Evolutionary conservation across 2,888 invertebrate genomes (phyloP).

Genomic region (Lycia hirtaria): DNA sequence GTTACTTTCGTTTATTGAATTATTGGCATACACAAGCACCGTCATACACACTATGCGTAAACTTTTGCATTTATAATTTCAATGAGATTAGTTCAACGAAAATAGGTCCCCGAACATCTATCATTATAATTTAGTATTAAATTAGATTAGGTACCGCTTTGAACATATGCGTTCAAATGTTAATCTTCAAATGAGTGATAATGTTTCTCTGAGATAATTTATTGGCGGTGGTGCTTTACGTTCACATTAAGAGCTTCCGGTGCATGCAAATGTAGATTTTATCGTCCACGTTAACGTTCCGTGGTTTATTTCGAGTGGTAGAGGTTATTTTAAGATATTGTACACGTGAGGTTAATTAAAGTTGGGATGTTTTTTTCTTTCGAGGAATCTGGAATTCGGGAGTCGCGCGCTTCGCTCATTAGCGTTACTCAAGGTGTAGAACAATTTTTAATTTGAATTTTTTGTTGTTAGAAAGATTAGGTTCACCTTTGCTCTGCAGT

Average conservation of each 20-base stretch:
- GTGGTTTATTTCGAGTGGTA: background rate
- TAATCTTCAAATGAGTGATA: constrained; percentile 51
- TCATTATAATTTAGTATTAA: constrained; percentile 47
- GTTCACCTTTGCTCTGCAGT: no score
- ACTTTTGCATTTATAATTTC: no score
- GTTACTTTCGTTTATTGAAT: no score
- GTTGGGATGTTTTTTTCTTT: background rate
- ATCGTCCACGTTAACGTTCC: constrained; percentile 7
- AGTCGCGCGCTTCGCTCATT: no score
- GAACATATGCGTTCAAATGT: constrained; percentile 56
- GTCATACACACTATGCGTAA: no score
- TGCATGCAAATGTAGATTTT: constrained; percentile 43
- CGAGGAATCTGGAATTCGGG: no score
- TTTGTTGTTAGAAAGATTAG: no score
- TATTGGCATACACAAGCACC: no score
- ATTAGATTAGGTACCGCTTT: constrained; percentile 38
- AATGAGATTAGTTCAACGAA: background rate
- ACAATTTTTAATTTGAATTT: no score
- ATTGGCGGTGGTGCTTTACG: constrained; percentile 51
- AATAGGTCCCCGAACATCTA: background rate
- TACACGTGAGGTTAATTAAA: background rate
- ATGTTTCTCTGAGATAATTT: constrained; percentile 45
- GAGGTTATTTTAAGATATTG: background rate
- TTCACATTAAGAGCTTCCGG: constrained; percentile 56
- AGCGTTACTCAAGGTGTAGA: no score